A percentile compares a stretch with the other conserved stretches of the same genome.
These are phyloP conservation scores for Anoplophora glabripennis DNA, from an alignment of 1,140 invertebrate genomes.

Conservation along the genomic window DNA sequence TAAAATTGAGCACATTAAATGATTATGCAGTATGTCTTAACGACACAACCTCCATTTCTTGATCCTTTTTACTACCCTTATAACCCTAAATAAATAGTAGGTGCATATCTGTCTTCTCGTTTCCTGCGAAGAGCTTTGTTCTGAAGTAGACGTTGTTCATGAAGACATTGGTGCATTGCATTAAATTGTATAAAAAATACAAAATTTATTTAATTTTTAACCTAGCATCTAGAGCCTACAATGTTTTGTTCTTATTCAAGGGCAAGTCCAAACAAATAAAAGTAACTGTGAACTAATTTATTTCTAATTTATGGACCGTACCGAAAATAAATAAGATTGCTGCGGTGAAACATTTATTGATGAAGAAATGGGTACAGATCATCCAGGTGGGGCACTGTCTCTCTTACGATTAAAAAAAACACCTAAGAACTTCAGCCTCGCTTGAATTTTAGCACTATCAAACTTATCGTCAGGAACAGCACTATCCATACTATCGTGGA, in stretches of 20 bases:
- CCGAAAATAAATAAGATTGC: slow-evolving; percentile 7
- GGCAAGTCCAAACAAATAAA: neutral
- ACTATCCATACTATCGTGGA: slow-evolving; percentile 86
- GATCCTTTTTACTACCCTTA: no score
- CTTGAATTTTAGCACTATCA: slow-evolving; percentile 76
- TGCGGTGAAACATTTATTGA: slow-evolving; percentile 1
- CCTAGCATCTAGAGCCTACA: no score
- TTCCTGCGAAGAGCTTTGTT: no score
- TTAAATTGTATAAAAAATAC: no score
- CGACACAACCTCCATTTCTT: no score
- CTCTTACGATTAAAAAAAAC: neutral
- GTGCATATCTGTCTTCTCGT: no score
- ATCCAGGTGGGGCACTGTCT: neutral
- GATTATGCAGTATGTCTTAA: no score
- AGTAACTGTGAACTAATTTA: neutral
- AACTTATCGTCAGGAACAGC: slow-evolving; percentile 78
- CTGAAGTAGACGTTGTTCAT: no score
- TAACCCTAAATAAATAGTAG: no score
- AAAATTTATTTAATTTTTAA: no score
- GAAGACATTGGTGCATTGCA: no score
- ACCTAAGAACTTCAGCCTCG: slow-evolving; percentile 51
- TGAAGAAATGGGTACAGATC: neutral
- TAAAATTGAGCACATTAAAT: slow-evolving; percentile 26
- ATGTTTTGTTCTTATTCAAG: neutral
- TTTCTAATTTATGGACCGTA: neutral